phyloP scores from a whole-genome alignment of 1,140 invertebrate species.

The Nasonia longicornis region DNA sequence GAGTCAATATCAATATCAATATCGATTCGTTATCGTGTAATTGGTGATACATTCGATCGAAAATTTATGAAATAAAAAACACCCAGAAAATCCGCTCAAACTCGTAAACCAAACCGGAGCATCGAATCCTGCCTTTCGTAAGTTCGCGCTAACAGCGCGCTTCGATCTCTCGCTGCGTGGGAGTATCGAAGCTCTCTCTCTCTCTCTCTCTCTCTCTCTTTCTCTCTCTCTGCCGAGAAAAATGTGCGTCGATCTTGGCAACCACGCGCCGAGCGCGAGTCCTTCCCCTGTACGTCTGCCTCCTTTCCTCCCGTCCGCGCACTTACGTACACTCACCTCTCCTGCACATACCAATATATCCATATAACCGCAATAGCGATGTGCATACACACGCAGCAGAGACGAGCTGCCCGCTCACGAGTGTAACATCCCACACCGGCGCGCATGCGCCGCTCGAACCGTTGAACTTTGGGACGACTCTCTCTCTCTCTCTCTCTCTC shows the following conservation, averaged over 20 bases:
- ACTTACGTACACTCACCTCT: not conserved
- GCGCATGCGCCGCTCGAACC: conserved; percentile 53
- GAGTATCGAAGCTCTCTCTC: not conserved
- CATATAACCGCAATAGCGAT: not conserved
- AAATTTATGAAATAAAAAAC: not conserved
- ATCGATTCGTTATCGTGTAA: not conserved
- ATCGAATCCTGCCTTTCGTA: not conserved
- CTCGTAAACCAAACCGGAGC: too few species aligned
- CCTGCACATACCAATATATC: not conserved
- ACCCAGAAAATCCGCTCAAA: too few species aligned
- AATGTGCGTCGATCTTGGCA: not conserved
- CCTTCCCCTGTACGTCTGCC: not conserved
- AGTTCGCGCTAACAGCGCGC: not conserved
- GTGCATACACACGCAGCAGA: not conserved
- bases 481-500: too few species aligned
- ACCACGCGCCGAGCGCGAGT: not conserved
- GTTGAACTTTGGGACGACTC: conserved; percentile 51
- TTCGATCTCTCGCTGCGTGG: conserved; percentile 25
- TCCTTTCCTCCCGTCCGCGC: not conserved
- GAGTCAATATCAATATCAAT: not conserved
- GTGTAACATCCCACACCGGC: conserved; percentile 21
- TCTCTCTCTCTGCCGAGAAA: not conserved
- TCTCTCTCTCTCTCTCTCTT: too few species aligned
- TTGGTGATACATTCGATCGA: not conserved
- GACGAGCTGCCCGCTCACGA: not conserved